These are phyloP conservation scores for Lumbricus terrestris DNA, from an alignment of 2,888 invertebrate species.

Conservation along the genomic window DNA sequence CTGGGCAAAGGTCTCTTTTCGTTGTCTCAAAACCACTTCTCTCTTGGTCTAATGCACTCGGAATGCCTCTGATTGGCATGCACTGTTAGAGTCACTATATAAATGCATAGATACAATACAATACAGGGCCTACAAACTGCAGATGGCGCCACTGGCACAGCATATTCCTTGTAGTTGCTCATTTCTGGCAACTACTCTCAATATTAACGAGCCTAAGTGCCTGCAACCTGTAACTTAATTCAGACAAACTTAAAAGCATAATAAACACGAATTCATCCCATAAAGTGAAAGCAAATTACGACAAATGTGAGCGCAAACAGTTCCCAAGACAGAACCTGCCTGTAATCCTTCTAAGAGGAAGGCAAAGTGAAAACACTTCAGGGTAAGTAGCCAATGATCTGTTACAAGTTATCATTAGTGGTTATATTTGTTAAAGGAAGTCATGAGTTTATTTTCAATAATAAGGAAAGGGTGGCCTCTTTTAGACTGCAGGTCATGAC, in stretches of 20 bases:
- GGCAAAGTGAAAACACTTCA: neutral
- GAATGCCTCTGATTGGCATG: no score
- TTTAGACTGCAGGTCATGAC: neutral
- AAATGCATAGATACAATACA: no score
- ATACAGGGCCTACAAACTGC: neutral
- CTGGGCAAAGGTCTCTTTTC: no score
- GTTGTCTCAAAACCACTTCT: no score
- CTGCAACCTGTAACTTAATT: neutral
- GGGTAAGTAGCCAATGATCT: neutral
- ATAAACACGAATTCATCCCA: neutral
- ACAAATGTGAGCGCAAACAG: neutral
- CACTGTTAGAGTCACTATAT: no score
- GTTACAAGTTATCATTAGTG: neutral
- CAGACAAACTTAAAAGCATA: neutral
- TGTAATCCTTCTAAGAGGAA: neutral
- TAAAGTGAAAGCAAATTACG: neutral
- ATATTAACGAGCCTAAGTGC: neutral
- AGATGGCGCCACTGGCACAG: neutral
- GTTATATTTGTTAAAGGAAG: constrained; percentile 3
- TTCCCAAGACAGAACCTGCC: neutral
- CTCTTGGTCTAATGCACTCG: no score
- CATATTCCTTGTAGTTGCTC: neutral
- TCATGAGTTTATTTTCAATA: neutral
- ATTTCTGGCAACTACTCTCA: neutral
- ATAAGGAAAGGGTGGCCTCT: neutral